Percentiles rank a stretch among this genome's conserved stretches.
phyloP scores from a whole-genome alignment of 2,797 vertebrate genomes.

The Acanthurus leucopareius region DNA sequence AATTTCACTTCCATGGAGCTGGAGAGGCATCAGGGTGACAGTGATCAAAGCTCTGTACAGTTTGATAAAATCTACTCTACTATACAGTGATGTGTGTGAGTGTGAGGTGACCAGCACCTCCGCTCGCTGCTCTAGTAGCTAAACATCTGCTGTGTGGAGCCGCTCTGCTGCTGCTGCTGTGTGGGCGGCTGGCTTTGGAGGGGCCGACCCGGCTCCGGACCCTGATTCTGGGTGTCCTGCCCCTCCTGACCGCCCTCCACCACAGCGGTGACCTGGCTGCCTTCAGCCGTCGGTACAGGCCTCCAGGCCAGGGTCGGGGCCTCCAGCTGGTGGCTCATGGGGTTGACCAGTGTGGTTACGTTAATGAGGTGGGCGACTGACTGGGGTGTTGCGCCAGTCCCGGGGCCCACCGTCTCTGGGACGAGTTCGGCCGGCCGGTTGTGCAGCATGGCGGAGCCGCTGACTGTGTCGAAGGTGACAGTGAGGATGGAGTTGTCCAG shows the following conservation, averaged over 20 bases:
- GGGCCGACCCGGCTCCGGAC: constrained; percentile 66
- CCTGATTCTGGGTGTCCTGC: constrained; percentile 77
- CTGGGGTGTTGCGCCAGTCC: constrained; percentile 78
- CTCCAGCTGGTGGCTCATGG: constrained; percentile 92
- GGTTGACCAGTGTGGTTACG: constrained; percentile 96
- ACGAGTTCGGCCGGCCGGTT: constrained; percentile 91
- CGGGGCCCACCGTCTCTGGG: constrained; percentile 85
- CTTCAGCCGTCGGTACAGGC: constrained; percentile 84
- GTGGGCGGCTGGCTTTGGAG: constrained; percentile 74
- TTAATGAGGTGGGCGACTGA: constrained; percentile 98
- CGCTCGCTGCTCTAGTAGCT: constrained; percentile 85
- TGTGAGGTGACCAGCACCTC: constrained; percentile 74
- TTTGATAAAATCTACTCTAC: constrained; percentile 50
- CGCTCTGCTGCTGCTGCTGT: constrained; percentile 76
- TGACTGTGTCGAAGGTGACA: constrained; percentile 95
- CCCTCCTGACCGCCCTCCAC: constrained; percentile 68
- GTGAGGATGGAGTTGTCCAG: constrained; percentile 98
- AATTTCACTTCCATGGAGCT: constrained; percentile 35
- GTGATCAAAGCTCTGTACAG: constrained; percentile 47
- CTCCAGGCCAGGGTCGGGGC: constrained; percentile 92
- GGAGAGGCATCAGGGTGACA: constrained; percentile 76
- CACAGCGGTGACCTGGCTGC: constrained; percentile 80
- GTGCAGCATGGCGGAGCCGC: constrained; percentile 93
- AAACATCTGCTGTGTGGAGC: constrained; percentile 91
- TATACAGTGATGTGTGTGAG: constrained; percentile 21